A percentile compares a stretch with the other conserved stretches of the same genome.
These are phyloP conservation scores for Nymphalis polychloros DNA, from an alignment of 2,888 invertebrate genomes.

Conservation along the genomic window DNA sequence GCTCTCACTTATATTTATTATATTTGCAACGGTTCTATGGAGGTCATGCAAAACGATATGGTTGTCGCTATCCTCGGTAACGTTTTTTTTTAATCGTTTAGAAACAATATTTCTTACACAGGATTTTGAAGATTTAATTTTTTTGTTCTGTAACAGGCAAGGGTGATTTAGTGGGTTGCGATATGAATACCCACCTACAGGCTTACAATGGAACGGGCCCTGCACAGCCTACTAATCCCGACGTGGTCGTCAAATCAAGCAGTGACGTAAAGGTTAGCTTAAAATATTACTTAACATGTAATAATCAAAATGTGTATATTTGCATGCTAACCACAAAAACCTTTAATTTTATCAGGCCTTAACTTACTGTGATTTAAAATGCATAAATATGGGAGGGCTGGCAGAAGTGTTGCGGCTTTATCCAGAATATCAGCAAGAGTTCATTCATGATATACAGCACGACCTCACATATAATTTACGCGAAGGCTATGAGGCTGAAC, in stretches of 20 bases:
- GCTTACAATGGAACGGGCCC: conserved; percentile 83
- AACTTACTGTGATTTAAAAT: conserved; percentile 97
- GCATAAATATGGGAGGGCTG: conserved; percentile 94
- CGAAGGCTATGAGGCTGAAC: conserved; percentile 95
- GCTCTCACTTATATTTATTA: conserved; percentile 96
- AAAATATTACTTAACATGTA: conserved; percentile 6
- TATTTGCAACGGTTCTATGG: conserved; percentile 98
- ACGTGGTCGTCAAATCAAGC: conserved; percentile 94
- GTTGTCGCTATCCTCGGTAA: conserved; percentile 97
- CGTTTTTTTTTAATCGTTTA: background rate
- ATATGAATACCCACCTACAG: conserved; percentile 91
- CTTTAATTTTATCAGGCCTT: conserved; percentile 83
- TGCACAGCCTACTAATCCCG: conserved; percentile 83
- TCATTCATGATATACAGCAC: conserved; percentile 96
- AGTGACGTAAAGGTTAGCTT: conserved; percentile 90
- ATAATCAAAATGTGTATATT: background rate
- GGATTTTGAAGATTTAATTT: conserved; percentile 32
- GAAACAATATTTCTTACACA: background rate
- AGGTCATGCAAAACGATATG: conserved; percentile 97
- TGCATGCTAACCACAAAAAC: conserved; percentile 3
- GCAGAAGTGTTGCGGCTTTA: conserved; percentile 94
- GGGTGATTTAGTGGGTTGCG: conserved; percentile 96
- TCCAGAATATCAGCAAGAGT: conserved; percentile 97
- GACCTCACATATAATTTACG: conserved; percentile 96
- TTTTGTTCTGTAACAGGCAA: conserved; percentile 84